Percentiles rank a stretch among this genome's conserved stretches.
phyloP scores from a whole-genome alignment of 1,140 invertebrate species.

The Acromyrmex charruanus region DNA sequence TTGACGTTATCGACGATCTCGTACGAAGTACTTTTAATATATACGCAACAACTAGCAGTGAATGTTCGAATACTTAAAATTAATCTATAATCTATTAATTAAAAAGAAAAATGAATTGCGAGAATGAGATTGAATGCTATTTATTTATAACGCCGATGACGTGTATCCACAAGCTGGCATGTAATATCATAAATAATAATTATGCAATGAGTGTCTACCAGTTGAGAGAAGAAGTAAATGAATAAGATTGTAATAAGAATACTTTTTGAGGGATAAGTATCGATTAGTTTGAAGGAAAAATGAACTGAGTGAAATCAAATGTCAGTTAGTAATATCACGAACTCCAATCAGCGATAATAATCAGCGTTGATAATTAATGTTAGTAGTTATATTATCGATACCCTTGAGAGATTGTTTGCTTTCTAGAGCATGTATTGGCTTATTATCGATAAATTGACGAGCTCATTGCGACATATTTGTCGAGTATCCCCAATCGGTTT shows the following conservation, averaged over 20 bases:
- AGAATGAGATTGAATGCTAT: background rate
- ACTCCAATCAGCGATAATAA: slow-evolving; percentile 28
- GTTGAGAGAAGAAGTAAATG: background rate
- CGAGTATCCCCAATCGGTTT: slow-evolving; percentile 35
- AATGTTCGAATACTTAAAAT: slow-evolving; percentile 11
- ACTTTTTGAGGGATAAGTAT: background rate
- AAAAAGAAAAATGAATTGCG: background rate
- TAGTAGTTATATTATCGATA: background rate
- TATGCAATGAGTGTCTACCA: background rate
- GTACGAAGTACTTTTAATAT: slow-evolving; percentile 1
- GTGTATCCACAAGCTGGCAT: background rate
- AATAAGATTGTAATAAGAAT: background rate
- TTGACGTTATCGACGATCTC: background rate
- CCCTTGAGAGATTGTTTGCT: slow-evolving; percentile 28
- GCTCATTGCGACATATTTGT: slow-evolving; percentile 32
- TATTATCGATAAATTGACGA: slow-evolving; percentile 47
- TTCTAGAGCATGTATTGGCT: slow-evolving; percentile 19
- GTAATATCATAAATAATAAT: slow-evolving; percentile 17
- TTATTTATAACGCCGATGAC: background rate
- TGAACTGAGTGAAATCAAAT: slow-evolving; percentile 18
- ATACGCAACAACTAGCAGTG: background rate
- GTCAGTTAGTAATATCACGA: slow-evolving; percentile 2
- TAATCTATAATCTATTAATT: background rate
- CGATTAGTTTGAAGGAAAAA: slow-evolving; percentile 5
- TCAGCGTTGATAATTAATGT: slow-evolving; percentile 34